Base-by-base conservation (phyloP, 35 echinoderm and acorn worm species). In the Stichopus chloronotus region DNA sequence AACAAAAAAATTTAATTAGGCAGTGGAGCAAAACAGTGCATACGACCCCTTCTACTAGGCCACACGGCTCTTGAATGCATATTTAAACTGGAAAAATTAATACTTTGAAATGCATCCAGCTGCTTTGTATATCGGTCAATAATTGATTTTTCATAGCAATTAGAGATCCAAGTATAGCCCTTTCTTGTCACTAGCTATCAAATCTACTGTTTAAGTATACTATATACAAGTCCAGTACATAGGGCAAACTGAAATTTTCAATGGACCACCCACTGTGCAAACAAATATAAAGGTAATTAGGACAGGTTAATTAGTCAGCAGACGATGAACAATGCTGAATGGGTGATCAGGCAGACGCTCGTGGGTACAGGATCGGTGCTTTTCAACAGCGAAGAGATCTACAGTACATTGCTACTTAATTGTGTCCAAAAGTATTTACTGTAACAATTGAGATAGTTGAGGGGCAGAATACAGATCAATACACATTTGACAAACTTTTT, bases 241-340 rank as follows among this genome's bases (percentile, higher is more conserved):
- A 55, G 80, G 55, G 52, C 80, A 83, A 83, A 53, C 10, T 25
- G 52, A 24, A 55, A 19, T 83, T 83, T n/a, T 55, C 20, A 55
- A 55, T 55, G 12, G 25, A 56, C 80, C 80, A 83, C 80, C 80
- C 80, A 83, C 52, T 53, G 80, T 83, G 52, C 80, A 83, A 83
- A 83, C 52, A 83, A 83, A 83, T 83, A 83, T 11, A 83, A 55
- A 8, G 80, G 53, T 83, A 83, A 83, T 83, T 83, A 83, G 80
- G 80, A 55, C 80, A 52, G 55, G 55, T 83, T 53, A 83, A 19
- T 83, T 83, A 83, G 43, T 24, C 14, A 43, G 53, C 8, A 81
- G 6, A 81, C 78, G 11, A 14, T 65, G 61, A 81, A 81, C 78
- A 81, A 81, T 52, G 14, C 25, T 25, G 78, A 20, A 16, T 76